Conservation (phyloP, 92 coral and sea anemone genomes). For the Actinernus sp. region DNA sequence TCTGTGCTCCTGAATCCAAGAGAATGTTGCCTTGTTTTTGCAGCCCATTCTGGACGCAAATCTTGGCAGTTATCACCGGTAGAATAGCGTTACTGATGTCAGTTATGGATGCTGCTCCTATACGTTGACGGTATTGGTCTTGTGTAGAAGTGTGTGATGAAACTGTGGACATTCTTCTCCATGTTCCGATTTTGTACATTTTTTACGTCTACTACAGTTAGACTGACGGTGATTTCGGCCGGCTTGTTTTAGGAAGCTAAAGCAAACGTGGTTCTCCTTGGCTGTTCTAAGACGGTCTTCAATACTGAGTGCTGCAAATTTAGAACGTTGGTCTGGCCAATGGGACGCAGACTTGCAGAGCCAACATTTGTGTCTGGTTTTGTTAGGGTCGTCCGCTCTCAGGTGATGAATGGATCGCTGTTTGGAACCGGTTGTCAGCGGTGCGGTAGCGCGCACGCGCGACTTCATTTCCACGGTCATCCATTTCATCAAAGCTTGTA, state of each 20-base stretch:
- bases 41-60: constrained; percentile 17
- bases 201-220: constrained; percentile 50
- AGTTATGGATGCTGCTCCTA: constrained; percentile 12
- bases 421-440: constrained; percentile 26
- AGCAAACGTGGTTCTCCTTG: no score
- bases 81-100: constrained; percentile 21
- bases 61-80: constrained; percentile 43
- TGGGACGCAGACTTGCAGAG: constrained; percentile 41
- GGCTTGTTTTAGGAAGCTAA: constrained; percentile 48
- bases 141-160: constrained; percentile 27
- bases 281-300: constrained; percentile 33
- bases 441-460: no score
- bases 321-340: constrained; percentile 55
- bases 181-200: constrained; percentile 20
- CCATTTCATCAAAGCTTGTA: constrained; percentile 62
- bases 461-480: no score
- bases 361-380: constrained; percentile 30
- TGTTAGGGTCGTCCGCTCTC: neutral
- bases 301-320: constrained; percentile 7
- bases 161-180: constrained; percentile 4
- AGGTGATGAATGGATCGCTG: constrained; percentile 6
- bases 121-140: neutral
- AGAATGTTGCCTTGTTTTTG: constrained; percentile 21
- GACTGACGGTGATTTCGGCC: constrained; percentile 53
- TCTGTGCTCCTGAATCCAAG: constrained; percentile 17